A percentile compares a stretch with the other conserved stretches of the same genome.
These are phyloP conservation scores for Rachycentron canadum DNA, from an alignment of 2,797 vertebrate genomes.

Conservation along the genomic window DNA sequence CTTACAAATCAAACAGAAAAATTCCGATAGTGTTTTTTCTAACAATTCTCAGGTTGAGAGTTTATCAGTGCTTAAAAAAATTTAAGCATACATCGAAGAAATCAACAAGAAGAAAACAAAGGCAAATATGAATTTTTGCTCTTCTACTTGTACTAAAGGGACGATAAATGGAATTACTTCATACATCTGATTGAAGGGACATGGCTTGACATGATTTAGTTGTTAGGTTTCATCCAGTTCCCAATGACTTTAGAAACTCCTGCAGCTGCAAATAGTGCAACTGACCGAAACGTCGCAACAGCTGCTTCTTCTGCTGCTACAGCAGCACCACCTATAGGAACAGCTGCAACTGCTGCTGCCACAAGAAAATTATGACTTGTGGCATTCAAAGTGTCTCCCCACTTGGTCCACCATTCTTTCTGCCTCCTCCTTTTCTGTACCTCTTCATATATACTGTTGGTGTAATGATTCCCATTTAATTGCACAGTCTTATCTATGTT, in stretches of 20 bases:
- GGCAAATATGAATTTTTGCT: too few relatives aligned
- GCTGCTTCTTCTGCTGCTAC: neutral
- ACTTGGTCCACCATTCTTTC: neutral
- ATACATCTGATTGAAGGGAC: neutral
- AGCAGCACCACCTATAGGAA: neutral
- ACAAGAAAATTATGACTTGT: neutral
- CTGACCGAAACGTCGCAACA: accelerated
- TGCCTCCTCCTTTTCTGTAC: constrained; percentile 29
- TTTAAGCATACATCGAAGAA: neutral
- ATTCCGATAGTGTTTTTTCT: neutral
- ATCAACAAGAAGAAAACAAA: neutral
- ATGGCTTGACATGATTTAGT: neutral
- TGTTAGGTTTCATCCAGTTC: constrained; percentile 14
- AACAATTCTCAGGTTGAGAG: neutral
- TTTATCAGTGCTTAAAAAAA: neutral
- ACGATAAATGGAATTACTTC: neutral
- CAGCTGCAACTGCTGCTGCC: neutral
- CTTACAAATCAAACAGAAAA: neutral
- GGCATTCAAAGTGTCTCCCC: neutral
- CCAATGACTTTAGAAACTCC: neutral
- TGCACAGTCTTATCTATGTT: constrained; percentile 57
- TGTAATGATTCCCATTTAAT: constrained; percentile 60
- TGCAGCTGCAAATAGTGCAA: neutral
- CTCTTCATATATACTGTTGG: constrained; percentile 35
- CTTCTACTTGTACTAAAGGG: neutral